Base-by-base conservation (phyloP, 2,888 invertebrate genomes). In the Flexamia atlantica region DNA sequence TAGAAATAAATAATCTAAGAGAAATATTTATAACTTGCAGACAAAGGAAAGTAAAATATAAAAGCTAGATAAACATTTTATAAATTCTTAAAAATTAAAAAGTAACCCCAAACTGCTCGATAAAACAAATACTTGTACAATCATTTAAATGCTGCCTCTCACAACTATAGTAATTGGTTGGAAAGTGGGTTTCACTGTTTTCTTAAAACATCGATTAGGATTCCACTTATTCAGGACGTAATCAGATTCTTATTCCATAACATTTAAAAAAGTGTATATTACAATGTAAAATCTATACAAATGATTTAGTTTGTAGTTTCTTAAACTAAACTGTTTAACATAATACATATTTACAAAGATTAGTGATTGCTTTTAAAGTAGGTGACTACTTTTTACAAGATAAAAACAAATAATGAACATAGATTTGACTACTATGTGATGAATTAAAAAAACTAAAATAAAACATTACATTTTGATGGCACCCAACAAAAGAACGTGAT, bases 51-150 rank as follows among this genome's bases (percentile, higher is more conserved):
- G 25, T 1, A 68, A 32, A 68, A 30, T 25, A 68, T 30, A 32
- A 68, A 68, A 30, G 32, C 30, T 57, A 9, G n/a, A 46, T 57
- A n/a, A 30, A 32, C 5, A 14, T 32, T 28, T 1, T 10, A 68
- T n/a, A 68, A 68, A 68, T 17, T 32, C 30, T 32, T 3, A 57
- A 23, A 46, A 46, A 12, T 46, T 36, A n/a, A n/a, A 53, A n/a
- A 68, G 32, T 30, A 23, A 40, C 42, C 72, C 72, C 72, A 42
- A 12, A 40, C 20, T 12, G 72, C 72, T 72, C 9, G 72, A 72
- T 72, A 72, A 72, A 72, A 72, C 72, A 72, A 72, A 72, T 72
- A 72, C 72, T 72, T 72, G 72, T 72, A 72, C 72, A 72, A 42
- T 42, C 72, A 72, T 20, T 40, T 72, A 23, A n/a, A 42, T 20